Base-by-base conservation (phyloP, 1,140 invertebrate species). In the Neodiprion virginianus region DNA sequence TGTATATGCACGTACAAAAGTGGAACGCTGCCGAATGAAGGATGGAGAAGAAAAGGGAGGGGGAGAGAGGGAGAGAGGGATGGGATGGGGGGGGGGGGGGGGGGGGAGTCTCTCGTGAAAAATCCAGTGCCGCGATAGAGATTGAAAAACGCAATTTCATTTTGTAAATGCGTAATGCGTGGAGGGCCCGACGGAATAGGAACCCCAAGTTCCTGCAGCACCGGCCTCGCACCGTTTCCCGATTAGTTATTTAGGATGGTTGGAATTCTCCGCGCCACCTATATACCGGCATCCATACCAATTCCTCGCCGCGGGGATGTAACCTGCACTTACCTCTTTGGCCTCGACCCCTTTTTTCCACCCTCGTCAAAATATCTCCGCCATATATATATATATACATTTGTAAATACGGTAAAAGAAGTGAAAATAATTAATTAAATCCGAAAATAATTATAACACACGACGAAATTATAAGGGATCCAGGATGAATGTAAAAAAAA, bases 181-280 rank as follows among this genome's bases (percentile, higher is more conserved):
- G 67, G 21, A 12, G 68, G 11, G 68, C 47, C 14, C 68, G 21
- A 47, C 21, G 47, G 21, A 23, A 28, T 69, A 47, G 68, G 21
- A 47, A 47, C 21, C 23, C 61, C 68, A 12, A n/a, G 68, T 23
- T 8, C 21, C 21, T 28, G 14, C 14, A 10, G 47, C 47, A 8
- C 12, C 71, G 61, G 68, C 23, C 11, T 47, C 47, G 78, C 79
- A 72, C 72, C 49, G 47, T 73, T 21, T 67, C 53, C 74, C 78
- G 72, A 83, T 84, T 81, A 79, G 79, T 84, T 84, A 83, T 84
- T 84, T 79, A 84, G 79, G 80, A 82, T 80, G 9, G 80, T 83
- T 74, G 72, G 76, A 76, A 80, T 77, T 78, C 75, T 76, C 73
- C 75, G 72, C 73, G 74, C 71, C 72, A n/a, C 69, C 69, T 49